Evolutionary conservation across 2,888 invertebrate species (phyloP).

Genomic region (Cheilosia pagana): DNA sequence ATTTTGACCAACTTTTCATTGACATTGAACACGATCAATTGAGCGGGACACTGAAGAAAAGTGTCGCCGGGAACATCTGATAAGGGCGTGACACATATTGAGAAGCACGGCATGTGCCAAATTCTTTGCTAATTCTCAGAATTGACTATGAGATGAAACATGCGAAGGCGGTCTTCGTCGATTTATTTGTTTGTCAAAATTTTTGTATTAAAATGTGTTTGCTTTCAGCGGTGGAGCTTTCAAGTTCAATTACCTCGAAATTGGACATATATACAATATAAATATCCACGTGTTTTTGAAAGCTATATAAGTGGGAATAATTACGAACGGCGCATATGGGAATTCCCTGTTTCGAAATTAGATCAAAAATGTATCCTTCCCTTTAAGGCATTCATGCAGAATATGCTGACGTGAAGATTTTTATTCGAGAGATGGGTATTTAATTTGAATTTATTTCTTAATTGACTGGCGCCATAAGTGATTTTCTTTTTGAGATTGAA

Average conservation of each 20-base stretch:
- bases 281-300: not conserved
- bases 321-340: conserved; percentile 32
- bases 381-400: not conserved
- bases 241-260: conserved; percentile 66
- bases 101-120: conserved; percentile 44
- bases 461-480: too few relatives aligned
- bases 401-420: not conserved
- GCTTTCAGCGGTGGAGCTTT: conserved; percentile 52
- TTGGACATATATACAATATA: not conserved
- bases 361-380: not conserved
- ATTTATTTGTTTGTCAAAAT: conserved; percentile 42
- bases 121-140: conserved; percentile 64
- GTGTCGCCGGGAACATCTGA: conserved; percentile 32
- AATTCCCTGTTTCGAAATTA: conserved; percentile 29
- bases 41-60: conserved; percentile 1
- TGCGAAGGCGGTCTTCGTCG: conserved; percentile 21
- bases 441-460: too few relatives aligned
- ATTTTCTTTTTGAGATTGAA: too few relatives aligned
- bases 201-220: conserved; percentile 51
- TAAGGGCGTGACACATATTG: conserved; percentile 42
- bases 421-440: not conserved
- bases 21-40: conserved; percentile 46
- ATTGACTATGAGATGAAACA: conserved; percentile 22
- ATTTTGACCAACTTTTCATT: conserved; percentile 22
- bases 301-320: not conserved